Evolutionary conservation across 2,888 invertebrate genomes (phyloP).

Genomic region (Psococerastis gibbosa): DNA sequence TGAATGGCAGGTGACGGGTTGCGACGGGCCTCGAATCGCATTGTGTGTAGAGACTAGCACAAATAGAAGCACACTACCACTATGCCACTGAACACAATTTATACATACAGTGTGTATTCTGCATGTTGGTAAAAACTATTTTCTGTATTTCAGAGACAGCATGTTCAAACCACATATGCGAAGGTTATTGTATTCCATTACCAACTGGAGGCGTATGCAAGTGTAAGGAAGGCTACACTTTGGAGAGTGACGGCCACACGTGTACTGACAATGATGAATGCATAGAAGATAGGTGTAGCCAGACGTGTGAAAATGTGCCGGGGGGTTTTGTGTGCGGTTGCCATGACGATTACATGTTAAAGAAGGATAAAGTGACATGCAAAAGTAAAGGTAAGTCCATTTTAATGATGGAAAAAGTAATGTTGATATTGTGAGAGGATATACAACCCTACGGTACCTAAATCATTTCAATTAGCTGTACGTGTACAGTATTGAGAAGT

Average conservation of each 20-base stretch:
- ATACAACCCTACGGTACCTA: no score
- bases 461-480: no score
- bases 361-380: conserved; percentile 20
- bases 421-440: no score
- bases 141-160: conserved; percentile 23
- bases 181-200: conserved; percentile 38
- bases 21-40: no score
- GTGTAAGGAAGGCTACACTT: conserved; percentile 39
- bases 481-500: no score
- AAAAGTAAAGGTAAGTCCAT: conserved; percentile 26
- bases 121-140: no score
- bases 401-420: conserved; percentile 2
- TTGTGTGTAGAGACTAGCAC: no score
- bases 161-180: conserved; percentile 32
- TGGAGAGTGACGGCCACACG: conserved; percentile 30
- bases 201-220: conserved; percentile 46
- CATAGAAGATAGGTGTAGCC: conserved; percentile 37
- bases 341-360: conserved; percentile 34
- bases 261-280: conserved; percentile 63
- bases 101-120: no score
- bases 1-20: no score
- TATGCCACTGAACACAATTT: no score
- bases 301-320: conserved; percentile 35
- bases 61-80: no score
- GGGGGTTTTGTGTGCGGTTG: conserved; percentile 41